These are phyloP conservation scores for Hemibagrus guttatus DNA, from an alignment of 2,797 vertebrate species.

Conservation along the genomic window DNA sequence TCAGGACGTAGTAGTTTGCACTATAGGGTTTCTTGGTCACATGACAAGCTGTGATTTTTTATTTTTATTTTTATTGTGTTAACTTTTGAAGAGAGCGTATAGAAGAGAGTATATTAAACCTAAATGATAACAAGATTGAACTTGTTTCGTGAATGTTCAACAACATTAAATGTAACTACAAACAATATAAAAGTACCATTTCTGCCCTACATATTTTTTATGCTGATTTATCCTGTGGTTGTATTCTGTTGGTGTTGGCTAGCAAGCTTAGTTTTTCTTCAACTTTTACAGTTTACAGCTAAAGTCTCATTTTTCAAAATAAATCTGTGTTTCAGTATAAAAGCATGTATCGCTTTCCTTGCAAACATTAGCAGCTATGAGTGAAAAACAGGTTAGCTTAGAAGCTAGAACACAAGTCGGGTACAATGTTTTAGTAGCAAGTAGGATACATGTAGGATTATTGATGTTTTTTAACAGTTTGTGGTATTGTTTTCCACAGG, in stretches of 20 bases:
- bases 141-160: not conserved
- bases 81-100: no score
- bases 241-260: not conserved
- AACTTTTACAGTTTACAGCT: not conserved
- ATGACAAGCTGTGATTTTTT: no score
- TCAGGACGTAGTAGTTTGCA: no score
- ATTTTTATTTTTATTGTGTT: no score
- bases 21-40: no score
- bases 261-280: not conserved
- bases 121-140: not conserved
- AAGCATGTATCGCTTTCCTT: not conserved
- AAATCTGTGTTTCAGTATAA: not conserved
- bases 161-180: not conserved
- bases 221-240: not conserved
- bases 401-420: not conserved
- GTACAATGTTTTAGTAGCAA: no score
- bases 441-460: not conserved
- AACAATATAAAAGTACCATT: not conserved
- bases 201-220: no score
- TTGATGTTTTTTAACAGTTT: not conserved
- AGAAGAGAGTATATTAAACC: no score
- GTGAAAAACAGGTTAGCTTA: not conserved
- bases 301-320: not conserved
- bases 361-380: not conserved
- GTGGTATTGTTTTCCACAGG: not conserved